Percentiles rank a stretch among this genome's conserved stretches.
phyloP scores from a whole-genome alignment of 2,113 vertebrate species.

The Carlito syrichta region DNA sequence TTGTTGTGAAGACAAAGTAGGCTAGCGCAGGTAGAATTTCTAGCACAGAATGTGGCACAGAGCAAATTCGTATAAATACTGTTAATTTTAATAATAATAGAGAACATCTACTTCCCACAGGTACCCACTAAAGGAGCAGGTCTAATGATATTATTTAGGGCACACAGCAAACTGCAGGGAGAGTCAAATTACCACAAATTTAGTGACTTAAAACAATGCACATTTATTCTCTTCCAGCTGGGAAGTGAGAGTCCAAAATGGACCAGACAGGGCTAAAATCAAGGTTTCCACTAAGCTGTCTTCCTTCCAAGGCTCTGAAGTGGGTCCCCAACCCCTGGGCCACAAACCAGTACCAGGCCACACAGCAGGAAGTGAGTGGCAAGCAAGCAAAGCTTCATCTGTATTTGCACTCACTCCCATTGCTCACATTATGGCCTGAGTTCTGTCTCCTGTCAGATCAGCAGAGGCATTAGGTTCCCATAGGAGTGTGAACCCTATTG shows the following conservation, averaged over 20 bases:
- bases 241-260: background rate
- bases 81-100: background rate
- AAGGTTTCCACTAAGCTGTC: rapidly evolving
- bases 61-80: background rate
- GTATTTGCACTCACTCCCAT: too few relatives aligned
- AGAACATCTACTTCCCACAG: background rate
- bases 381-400: too few relatives aligned
- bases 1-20: background rate
- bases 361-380: too few relatives aligned
- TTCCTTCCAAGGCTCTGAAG: background rate
- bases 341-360: too few relatives aligned
- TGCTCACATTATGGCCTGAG: too few relatives aligned
- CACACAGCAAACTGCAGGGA: background rate
- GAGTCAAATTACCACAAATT: background rate
- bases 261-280: background rate
- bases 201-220: background rate
- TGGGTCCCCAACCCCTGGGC: too few relatives aligned
- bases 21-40: background rate
- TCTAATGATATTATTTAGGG: background rate
- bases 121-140: background rate
- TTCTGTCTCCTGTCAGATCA: too few relatives aligned
- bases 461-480: too few relatives aligned
- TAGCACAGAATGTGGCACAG: background rate
- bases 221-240: background rate
- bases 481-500: too few relatives aligned